Base-by-base conservation (phyloP, 2,888 invertebrate species). In the Andrena bucephala region DNA sequence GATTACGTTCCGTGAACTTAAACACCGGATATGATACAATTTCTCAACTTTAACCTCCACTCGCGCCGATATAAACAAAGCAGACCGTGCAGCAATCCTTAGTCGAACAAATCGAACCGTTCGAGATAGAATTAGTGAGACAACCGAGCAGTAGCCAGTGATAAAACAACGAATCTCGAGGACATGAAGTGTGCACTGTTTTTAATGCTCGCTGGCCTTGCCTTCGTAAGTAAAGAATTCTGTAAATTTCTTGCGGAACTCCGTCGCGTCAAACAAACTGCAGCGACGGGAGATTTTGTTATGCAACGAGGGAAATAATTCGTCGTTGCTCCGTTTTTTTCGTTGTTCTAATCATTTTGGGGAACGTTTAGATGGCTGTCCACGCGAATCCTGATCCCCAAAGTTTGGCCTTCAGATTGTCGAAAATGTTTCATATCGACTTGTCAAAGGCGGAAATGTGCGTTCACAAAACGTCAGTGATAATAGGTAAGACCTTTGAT, bases 11-110 rank as follows among this genome's bases (percentile, higher is more conserved):
- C 42, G 42, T 5, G 42, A 42, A 42, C 13, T 16, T 16, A 33
- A 33, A 10, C 0, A 2, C 7, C 0, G 7, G 52, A 50, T 13
- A 29, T 42, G 6, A 65, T 10, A 7, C 13, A 7, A 59, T 62
- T 68, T 54, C 16, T 67, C 50, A 67, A 24, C 67, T 73, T 73
- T 73, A 73, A 73, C 68, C 73, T 54, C 52, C 24, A 24, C 13
- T 29, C 20, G 13, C 20, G 10, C 1, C 8, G 29, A 72, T 73
- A 78, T 78, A 78, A 78, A 54, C 62, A 6, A 57, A 48, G 62
- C 20, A 5, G 31, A 29, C 2, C 4, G 2, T 16, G 27, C 10
- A 36, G 5, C 1, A 5, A 13, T 7, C 31, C 3, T n/a, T 24
- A 67, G 62, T 67, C 42, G 16, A 71, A 50, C 24, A 3, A 10